Percentiles rank a stretch among this genome's conserved stretches.
Evolutionary conservation across 2,797 vertebrate genomes (phyloP).

Genomic region (Lacerta bilineata): DNA sequence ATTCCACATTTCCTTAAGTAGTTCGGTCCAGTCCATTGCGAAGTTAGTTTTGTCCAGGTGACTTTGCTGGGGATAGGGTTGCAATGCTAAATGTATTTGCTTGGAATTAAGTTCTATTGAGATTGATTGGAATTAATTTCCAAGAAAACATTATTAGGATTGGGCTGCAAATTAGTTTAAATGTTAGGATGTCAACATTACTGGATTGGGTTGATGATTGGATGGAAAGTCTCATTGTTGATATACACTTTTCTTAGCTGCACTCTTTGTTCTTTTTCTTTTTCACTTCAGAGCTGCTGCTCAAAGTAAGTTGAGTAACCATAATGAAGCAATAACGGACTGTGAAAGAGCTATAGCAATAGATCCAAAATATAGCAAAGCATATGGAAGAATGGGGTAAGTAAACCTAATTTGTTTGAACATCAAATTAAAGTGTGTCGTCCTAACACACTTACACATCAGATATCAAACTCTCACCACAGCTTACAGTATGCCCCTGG

Average conservation of each 20-base stretch:
- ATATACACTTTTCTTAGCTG: conserved; percentile 11
- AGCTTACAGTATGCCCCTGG: neutral
- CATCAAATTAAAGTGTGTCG: neutral
- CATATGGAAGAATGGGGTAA: conserved; percentile 98
- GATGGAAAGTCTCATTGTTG: neutral
- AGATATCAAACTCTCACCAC: conserved; percentile 12
- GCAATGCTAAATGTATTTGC: neutral
- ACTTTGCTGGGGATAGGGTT: neutral
- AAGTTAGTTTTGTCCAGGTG: neutral
- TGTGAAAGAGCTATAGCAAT: conserved; percentile 95
- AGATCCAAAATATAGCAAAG: conserved; percentile 96
- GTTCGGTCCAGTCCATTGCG: neutral
- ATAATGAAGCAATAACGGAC: conserved; percentile 91
- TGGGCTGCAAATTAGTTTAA: conserved; percentile 6
- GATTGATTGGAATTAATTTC: neutral
- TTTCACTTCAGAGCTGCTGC: conserved; percentile 89
- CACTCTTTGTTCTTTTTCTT: conserved; percentile 33
- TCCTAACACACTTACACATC: conserved; percentile 9
- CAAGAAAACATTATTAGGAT: neutral
- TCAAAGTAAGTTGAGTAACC: conserved; percentile 94
- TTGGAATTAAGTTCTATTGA: neutral
- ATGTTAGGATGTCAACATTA: neutral
- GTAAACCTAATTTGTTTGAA: conserved; percentile 52
- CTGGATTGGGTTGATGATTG: neutral
- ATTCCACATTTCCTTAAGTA: neutral